Conservation (phyloP, 2,888 invertebrate species). For the Capitulum mitella region DNA sequence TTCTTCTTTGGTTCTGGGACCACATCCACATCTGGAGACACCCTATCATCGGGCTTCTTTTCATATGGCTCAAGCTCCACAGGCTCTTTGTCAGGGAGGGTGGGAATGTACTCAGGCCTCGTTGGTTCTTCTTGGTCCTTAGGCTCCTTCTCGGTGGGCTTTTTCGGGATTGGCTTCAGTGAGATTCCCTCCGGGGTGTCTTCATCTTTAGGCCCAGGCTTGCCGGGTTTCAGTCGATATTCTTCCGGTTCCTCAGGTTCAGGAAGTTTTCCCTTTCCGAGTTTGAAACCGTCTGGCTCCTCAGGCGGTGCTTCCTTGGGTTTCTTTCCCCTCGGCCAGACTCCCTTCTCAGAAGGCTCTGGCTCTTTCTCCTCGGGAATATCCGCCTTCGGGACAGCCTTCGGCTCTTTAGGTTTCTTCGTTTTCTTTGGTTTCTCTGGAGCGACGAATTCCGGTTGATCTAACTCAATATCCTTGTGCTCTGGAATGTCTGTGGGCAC, state of each 20-base stretch:
- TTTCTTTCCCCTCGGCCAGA: background rate
- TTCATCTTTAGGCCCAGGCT: constrained; percentile 28
- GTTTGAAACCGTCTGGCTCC: constrained; percentile 26
- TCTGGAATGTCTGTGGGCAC: background rate
- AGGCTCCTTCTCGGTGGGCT: background rate
- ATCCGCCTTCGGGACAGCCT: constrained; percentile 10
- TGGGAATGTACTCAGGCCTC: constrained; percentile 27
- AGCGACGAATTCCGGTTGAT: background rate
- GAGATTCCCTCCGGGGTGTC: constrained; percentile 27
- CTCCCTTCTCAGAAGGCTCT: constrained; percentile 25
- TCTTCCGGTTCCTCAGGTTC: constrained; percentile 26
- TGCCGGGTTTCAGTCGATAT: constrained; percentile 28
- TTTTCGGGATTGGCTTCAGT: constrained; percentile 31
- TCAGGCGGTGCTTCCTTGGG: constrained; percentile 28
- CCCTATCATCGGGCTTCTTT: constrained; percentile 27
- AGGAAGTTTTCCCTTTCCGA: constrained; percentile 27
- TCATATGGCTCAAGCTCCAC: constrained; percentile 26
- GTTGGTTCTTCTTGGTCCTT: constrained; percentile 26
- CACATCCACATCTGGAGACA: constrained; percentile 21
- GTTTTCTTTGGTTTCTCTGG: constrained; percentile 20
- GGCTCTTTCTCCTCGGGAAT: constrained; percentile 26
- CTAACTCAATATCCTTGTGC: background rate
- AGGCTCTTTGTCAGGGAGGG: background rate
- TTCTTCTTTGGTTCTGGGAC: constrained; percentile 26
- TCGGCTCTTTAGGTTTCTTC: constrained; percentile 18